These are phyloP conservation scores for Eupithecia insigniata DNA, from an alignment of 2,888 invertebrate species.

Conservation along the genomic window DNA sequence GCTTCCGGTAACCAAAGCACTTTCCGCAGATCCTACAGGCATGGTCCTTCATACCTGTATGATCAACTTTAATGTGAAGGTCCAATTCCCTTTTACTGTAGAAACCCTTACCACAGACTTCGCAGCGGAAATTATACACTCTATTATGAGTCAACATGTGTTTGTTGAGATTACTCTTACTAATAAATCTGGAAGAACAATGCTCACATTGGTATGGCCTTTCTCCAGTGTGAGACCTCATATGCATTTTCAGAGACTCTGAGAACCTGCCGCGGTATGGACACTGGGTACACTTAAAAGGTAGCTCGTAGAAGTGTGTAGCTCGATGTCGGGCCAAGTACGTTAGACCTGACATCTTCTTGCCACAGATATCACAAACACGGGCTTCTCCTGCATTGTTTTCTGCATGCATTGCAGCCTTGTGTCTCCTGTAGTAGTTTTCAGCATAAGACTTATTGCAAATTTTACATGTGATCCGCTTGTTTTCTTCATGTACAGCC, in stretches of 20 bases:
- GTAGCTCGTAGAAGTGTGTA: slow-evolving; percentile 70
- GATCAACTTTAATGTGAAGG: slow-evolving; percentile 72
- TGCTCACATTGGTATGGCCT: slow-evolving; percentile 72
- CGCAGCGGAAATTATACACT: slow-evolving; percentile 68
- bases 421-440: slow-evolving; percentile 67
- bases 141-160: slow-evolving; percentile 67
- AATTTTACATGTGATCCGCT: slow-evolving; percentile 60
- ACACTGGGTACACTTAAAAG: slow-evolving; percentile 70
- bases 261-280: slow-evolving; percentile 73
- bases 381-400: slow-evolving; percentile 57
- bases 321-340: slow-evolving; percentile 68
- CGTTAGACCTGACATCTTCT: slow-evolving; percentile 62
- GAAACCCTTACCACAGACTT: slow-evolving; percentile 68
- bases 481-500: slow-evolving; percentile 68
- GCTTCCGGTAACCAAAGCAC: slow-evolving; percentile 74
- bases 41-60: slow-evolving; percentile 73
- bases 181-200: slow-evolving; percentile 71
- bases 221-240: slow-evolving; percentile 76
- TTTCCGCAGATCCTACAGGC: slow-evolving; percentile 71
- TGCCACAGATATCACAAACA: slow-evolving; percentile 77
- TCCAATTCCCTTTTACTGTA: slow-evolving; percentile 68
- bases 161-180: slow-evolving; percentile 75
- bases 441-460: slow-evolving; percentile 67
- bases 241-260: slow-evolving; percentile 74
- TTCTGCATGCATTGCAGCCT: slow-evolving; percentile 40